Evolutionary conservation across 2,888 invertebrate genomes (phyloP), one percentile per base, ranked within the genome.

Genomic region (Limulus polyphemus): DNA sequence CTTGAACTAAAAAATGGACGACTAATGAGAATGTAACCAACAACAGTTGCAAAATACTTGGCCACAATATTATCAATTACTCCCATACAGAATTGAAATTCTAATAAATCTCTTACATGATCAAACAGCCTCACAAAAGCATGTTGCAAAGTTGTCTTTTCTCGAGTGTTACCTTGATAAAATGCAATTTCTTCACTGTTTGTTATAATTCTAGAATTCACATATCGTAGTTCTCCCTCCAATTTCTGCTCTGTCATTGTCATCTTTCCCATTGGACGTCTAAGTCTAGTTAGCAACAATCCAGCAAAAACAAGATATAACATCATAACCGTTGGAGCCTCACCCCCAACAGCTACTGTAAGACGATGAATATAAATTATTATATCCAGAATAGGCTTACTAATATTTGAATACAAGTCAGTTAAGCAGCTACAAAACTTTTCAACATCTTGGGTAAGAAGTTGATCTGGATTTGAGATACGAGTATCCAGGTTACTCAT

Each of bases 151-250:
- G 91, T 95, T 55, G 87, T 79, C 75, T 90, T 89, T 75, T 98
- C 98, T 14, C 93, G 83, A 13, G 74, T 72, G 67, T 84, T 82
- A 51, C 82, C 82, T 70, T 81, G 80, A 70, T 83, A 83, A 72
- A 83, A 83, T 3, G 83, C 82, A 54, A 94, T 83, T 78, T 99
- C 99, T 77, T 99, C 98, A 0, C 95, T 90, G 77, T 98, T 95
- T 0, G 95, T 94, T 65, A 99, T 98, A 48, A 99, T 81, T 58
- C 98, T 81, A 2, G 97, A 91, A 77, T 99, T 94, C 49, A 97
- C 93, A 74, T 92, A 97, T 74, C 98, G 83, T 78, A 92, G 97
- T 81, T 99, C 97, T 60, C 98, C 99, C 79, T 99, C 99, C n/a
- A 97, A 79, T 75, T 90, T 90, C 77, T 98, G 98, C 76, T 99